Evolutionary conservation across 2,888 invertebrate species (phyloP), one percentile per base, ranked within the genome.

Genomic region (Thereva nobilitata): DNA sequence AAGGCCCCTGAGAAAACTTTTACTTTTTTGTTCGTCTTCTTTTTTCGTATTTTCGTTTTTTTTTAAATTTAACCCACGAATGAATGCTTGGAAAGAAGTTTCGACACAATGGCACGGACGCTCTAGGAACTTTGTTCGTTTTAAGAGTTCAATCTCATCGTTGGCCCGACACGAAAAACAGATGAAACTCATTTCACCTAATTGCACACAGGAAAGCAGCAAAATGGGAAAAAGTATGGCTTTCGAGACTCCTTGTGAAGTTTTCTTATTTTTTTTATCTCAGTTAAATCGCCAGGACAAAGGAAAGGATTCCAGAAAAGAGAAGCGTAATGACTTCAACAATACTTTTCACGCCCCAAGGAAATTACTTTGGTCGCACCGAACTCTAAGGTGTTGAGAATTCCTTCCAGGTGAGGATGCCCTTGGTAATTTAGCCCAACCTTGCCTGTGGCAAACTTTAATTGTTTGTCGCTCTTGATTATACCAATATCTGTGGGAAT

Each of bases 151-250:
- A 65, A 65, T 65, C 65, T 45, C 56, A 55, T 45, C 49, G 65
- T 55, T 47, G 42, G 53, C 42, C 12, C 50, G 37, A 56, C 64
- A 55, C 52, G 56, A 53, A 64, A 64, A 61, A 59, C 57, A 56
- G 64, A 68, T 64, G 68, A 66, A 66, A 68, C 61, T 68, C 68
- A 68, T 68, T 65, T 68, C 65, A 68, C 68, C 65, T 68, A 68
- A 68, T 68, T 68, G 68, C 68, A 65, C 68, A 68, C 68, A 68
- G 65, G 61, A 66, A 68, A 66, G 61, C 59, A 57, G 57, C 68
- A 66, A 68, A 68, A 68, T 66, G 55, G 61, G 55, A 66, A 61
- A 66, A 68, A 56, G 65, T 65, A 68, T 68, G 65, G 61, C 65
- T 68, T 68, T 59, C 37, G 54, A 65, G 49, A 61, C 65, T 61